Conservation (phyloP, 2,888 invertebrate genomes). For the Pyrrhosoma nymphula region DNA sequence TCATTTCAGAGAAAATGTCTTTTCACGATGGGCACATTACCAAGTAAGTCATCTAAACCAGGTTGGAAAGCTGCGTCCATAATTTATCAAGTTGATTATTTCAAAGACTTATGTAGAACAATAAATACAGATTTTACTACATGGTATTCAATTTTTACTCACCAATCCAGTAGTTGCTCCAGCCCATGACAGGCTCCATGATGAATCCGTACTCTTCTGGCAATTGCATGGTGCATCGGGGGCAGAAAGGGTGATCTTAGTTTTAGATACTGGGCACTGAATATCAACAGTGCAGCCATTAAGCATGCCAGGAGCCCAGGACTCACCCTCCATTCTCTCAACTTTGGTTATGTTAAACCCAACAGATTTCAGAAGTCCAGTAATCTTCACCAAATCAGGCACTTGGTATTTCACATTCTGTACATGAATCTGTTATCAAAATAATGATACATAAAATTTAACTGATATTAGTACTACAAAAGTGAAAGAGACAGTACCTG, state of each 20-base stretch:
- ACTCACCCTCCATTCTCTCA: not conserved
- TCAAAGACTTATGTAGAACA: too few relatives aligned
- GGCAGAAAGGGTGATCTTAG: not conserved
- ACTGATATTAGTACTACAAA: too few relatives aligned
- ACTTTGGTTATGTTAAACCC: not conserved
- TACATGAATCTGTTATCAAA: too few relatives aligned
- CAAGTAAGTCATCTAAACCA: too few relatives aligned
- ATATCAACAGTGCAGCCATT: slow-evolving; percentile 3
- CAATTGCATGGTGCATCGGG: not conserved
- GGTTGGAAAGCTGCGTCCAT: too few relatives aligned
- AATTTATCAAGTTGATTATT: too few relatives aligned
- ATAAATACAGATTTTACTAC: too few relatives aligned
- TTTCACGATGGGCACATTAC: too few relatives aligned
- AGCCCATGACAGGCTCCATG: not conserved
- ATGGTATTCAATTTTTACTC: not conserved
- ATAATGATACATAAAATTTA: too few relatives aligned
- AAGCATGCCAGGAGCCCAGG: not conserved
- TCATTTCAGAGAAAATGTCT: too few relatives aligned
- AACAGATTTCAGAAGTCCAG: not conserved
- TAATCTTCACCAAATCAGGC: not conserved
- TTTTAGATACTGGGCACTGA: slow-evolving; percentile 5
- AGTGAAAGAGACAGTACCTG: too few relatives aligned
- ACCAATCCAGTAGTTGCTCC: not conserved
- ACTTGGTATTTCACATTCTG: not conserved
- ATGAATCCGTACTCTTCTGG: not conserved